A percentile compares a stretch with the other conserved stretches of the same genome.
Evolutionary conservation across 2,797 vertebrate genomes (phyloP).

Genomic region (Oreonectes daqikongensis): DNA sequence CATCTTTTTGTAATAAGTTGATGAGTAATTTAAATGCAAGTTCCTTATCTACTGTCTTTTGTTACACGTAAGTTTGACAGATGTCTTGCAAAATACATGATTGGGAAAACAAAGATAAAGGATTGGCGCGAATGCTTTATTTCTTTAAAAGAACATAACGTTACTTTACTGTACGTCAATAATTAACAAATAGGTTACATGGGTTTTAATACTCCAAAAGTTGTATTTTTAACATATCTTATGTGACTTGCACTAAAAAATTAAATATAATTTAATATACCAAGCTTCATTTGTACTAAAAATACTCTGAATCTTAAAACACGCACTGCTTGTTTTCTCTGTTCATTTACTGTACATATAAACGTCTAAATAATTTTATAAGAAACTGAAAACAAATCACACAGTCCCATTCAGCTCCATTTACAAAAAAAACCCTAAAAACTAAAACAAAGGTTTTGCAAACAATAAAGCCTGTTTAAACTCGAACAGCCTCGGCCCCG

Average conservation of each 20-base stretch:
- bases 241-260: no score
- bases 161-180: no score
- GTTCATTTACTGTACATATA: not conserved
- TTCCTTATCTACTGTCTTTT: no score
- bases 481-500: not conserved
- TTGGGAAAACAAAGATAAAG: no score
- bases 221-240: not conserved
- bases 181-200: not conserved
- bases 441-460: not conserved
- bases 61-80: no score
- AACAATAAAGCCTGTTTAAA: not conserved
- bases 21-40: no score
- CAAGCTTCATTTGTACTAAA: not conserved
- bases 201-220: not conserved
- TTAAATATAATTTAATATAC: no score
- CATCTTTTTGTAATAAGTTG: no score
- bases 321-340: not conserved
- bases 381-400: not conserved
- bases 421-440: not conserved
- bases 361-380: not conserved
- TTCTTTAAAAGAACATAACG: no score
- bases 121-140: no score
- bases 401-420: not conserved
- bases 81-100: no score
- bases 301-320: not conserved